These are phyloP conservation scores for Papilio machaon DNA, from an alignment of 1,140 invertebrate species.

Conservation along the genomic window DNA sequence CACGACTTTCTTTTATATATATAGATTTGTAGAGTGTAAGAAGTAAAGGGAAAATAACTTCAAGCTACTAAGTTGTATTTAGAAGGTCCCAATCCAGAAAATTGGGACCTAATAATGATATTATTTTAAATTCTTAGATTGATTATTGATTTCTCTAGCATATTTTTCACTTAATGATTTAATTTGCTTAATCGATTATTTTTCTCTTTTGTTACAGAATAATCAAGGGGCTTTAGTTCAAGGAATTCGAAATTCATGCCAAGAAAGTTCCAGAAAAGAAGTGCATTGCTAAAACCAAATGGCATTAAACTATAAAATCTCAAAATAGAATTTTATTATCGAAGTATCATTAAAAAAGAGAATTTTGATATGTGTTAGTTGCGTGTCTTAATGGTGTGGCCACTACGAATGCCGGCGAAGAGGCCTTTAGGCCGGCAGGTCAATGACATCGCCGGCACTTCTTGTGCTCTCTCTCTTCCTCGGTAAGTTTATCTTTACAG, in stretches of 20 bases:
- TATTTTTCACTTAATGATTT: too few relatives aligned
- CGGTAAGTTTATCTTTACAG: slow-evolving; percentile 53
- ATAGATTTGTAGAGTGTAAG: too few relatives aligned
- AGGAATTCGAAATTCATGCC: background rate
- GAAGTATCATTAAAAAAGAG: slow-evolving; percentile 6
- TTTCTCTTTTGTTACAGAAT: background rate
- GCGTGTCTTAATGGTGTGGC: slow-evolving; percentile 59
- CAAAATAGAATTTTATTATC: background rate
- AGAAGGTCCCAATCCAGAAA: too few relatives aligned
- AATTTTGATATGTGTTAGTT: slow-evolving; percentile 39
- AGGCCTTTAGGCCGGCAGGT: slow-evolving; percentile 66
- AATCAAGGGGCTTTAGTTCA: background rate
- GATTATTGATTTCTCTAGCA: too few relatives aligned
- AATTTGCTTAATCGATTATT: background rate
- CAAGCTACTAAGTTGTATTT: too few relatives aligned
- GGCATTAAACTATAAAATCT: background rate
- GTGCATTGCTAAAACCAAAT: background rate
- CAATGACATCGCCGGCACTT: slow-evolving; percentile 70
- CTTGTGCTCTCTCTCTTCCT: slow-evolving; percentile 63
- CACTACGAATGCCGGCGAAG: slow-evolving; percentile 62
- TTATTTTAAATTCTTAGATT: too few relatives aligned
- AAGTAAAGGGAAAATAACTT: too few relatives aligned
- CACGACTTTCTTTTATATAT: too few relatives aligned
- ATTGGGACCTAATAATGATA: too few relatives aligned
- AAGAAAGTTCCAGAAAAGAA: background rate